phyloP scores from a whole-genome alignment of 2,797 vertebrate species.

The Chanos chanos region DNA sequence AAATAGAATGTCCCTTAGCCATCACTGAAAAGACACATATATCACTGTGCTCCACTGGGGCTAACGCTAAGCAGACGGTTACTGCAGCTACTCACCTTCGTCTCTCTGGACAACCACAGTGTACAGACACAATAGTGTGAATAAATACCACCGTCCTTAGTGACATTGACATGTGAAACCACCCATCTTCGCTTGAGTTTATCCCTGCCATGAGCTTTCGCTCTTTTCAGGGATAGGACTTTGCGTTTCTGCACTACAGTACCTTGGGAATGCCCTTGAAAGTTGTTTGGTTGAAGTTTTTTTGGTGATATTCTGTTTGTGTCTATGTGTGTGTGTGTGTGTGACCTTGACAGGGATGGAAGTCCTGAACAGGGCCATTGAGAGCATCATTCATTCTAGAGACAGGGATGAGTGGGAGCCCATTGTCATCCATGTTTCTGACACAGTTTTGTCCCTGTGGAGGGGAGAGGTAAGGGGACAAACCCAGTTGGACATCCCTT shows the following conservation, averaged over 20 bases:
- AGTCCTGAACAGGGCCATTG: conserved; percentile 88
- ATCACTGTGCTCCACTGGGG: not conserved
- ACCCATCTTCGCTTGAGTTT: too few species aligned
- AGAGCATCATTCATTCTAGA: conserved; percentile 76
- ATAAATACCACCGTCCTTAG: not conserved
- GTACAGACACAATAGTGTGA: not conserved
- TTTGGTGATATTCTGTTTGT: conserved; percentile 3
- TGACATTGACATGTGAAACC: not conserved
- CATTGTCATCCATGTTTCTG: conserved; percentile 78
- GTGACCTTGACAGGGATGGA: conserved; percentile 82
- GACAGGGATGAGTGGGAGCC: conserved; percentile 80
- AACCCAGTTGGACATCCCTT: not conserved
- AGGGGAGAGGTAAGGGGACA: conserved; percentile 67
- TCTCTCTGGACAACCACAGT: not conserved
- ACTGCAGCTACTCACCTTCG: not conserved
- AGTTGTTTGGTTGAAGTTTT: not conserved
- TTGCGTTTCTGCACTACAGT: too few species aligned
- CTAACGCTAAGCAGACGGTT: too few species aligned
- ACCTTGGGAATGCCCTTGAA: too few species aligned
- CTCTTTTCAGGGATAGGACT: too few species aligned
- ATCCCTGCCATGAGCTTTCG: not conserved
- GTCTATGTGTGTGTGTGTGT: not conserved
- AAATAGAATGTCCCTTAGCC: not conserved
- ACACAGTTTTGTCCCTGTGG: conserved; percentile 81
- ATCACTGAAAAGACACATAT: not conserved